Evolutionary conservation across 2,113 vertebrate species (phyloP), one percentile per base, ranked within the genome.

Genomic region (Chroicocephalus ridibundus): DNA sequence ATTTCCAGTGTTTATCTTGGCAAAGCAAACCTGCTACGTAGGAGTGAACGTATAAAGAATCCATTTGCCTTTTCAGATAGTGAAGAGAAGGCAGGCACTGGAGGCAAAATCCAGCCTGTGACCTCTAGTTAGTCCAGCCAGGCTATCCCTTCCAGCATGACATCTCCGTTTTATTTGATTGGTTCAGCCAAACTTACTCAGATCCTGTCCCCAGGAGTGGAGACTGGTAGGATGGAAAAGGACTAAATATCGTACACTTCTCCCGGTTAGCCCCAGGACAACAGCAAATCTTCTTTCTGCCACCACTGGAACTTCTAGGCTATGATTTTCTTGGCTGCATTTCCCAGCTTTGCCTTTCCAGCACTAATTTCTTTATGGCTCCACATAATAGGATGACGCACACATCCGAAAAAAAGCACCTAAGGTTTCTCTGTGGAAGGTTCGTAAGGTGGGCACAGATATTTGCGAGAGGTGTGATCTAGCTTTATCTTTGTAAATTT

Each of bases 321-420:
- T 81, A 2, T 91, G 32, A 49, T 94, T 94, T 94, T 95, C 74
- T 89, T 85, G 74, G 81, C 69, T 91, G 69, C 75, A 32, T 94
- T 95, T 94, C 66, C 54, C 25, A 92, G 47, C 29, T 71, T 92
- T 90, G 38, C 57, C 57, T n/a, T 90, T 82, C 46, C 27, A 78
- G 75, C 91, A 68, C 61, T 85, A 18, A 89, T 86, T 81, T 75
- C 47, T 79, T 85, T 46, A 40, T 9, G 62, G 66, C 52, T 85
- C 32, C 27, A 38, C 40, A 4, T 68, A 71, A 40, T 5, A 34
- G 60, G 36, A 52, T 83, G 61, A 42, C 71, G 55, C 51, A 54
- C 34, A 44, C 34, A 55, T 54, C 40, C 69, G 57, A 49, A 80
- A 86, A 64, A 82, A 81, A 70, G 19, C 4, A 3, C 60, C 42